A percentile compares a stretch with the other conserved stretches of the same genome.
Conservation (phyloP, 2,888 invertebrate species). For the Ceratothoa steindachneri region DNA sequence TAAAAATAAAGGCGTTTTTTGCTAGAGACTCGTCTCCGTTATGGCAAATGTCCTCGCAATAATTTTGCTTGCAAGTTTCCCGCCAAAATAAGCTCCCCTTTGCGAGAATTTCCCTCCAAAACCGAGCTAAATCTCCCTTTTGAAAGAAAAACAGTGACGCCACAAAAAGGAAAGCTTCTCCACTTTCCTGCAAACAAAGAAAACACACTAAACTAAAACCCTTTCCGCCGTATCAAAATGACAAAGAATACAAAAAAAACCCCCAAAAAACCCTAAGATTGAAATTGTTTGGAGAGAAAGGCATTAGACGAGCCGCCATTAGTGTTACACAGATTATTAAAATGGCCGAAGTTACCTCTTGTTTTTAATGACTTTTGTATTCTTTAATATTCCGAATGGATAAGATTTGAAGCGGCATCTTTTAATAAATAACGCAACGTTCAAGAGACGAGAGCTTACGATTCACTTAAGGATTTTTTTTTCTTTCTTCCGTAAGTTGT, state of each 20-base stretch:
- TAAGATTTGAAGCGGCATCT: conserved; percentile 6
- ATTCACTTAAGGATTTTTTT: conserved; percentile 10
- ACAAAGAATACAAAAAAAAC: neutral
- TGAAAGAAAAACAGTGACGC: neutral
- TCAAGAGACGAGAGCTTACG: conserved; percentile 5
- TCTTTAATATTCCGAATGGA: conserved; percentile 43
- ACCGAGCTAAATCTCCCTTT: neutral
- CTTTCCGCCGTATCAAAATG: conserved; percentile 3
- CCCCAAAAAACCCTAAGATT: conserved; percentile 16
- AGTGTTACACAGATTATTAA: conserved; percentile 41
- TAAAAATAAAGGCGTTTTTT: conserved; percentile 10
- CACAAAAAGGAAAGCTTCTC: no score
- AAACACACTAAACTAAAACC: neutral
- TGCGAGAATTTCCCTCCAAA: neutral
- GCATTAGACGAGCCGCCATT: conserved; percentile 37
- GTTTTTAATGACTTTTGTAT: conserved; percentile 46
- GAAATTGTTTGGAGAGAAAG: conserved; percentile 34
- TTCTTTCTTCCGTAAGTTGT: neutral
- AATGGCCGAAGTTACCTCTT: conserved; percentile 39
- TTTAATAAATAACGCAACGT: conserved; percentile 10
- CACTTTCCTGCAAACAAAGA: no score
- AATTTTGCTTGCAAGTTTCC: conserved; percentile 14
- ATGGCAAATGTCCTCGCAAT: conserved; percentile 17
- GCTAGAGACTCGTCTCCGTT: neutral
- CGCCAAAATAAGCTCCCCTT: conserved; percentile 1